phyloP scores from a whole-genome alignment of 2,888 invertebrate species.

The Tryphoninae sp. region DNA sequence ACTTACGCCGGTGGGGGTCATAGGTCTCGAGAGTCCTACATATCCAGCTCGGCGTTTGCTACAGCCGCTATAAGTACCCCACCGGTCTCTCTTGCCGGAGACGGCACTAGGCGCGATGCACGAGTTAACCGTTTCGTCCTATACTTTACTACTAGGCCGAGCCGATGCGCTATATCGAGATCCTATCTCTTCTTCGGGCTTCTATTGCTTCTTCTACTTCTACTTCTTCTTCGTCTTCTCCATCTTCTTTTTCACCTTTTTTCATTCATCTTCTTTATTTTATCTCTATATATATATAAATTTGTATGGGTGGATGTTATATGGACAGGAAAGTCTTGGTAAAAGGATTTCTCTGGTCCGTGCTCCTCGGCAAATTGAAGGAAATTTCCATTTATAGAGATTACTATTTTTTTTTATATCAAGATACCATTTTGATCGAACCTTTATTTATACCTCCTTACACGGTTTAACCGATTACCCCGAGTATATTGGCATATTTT shows the following conservation, averaged over 20 bases:
- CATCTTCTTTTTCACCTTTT: not conserved
- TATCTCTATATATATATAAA: too few species aligned
- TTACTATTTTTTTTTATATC: not conserved
- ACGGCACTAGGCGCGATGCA: not conserved
- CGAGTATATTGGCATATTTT: too few species aligned
- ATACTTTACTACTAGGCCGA: not conserved
- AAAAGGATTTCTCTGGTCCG: not conserved
- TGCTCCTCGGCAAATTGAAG: not conserved
- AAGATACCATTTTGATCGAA: not conserved
- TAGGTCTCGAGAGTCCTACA: slow-evolving; percentile 67
- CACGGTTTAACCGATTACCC: not conserved
- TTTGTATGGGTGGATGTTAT: too few species aligned
- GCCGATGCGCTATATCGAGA: slow-evolving; percentile 26
- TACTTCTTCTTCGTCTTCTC: not conserved
- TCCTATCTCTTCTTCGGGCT: slow-evolving; percentile 48
- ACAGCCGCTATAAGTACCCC: not conserved
- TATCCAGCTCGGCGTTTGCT: slow-evolving; percentile 62
- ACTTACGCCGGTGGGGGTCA: slow-evolving; percentile 66
- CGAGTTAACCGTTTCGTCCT: not conserved
- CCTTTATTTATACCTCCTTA: not conserved
- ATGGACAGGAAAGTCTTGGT: not conserved
- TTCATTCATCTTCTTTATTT: too few species aligned
- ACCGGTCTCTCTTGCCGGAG: not conserved
- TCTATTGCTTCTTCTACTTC: not conserved
- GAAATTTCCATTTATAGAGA: not conserved